phyloP scores from a whole-genome alignment of 2,113 vertebrate genomes.

The Aspiorhynchus laticeps region DNA sequence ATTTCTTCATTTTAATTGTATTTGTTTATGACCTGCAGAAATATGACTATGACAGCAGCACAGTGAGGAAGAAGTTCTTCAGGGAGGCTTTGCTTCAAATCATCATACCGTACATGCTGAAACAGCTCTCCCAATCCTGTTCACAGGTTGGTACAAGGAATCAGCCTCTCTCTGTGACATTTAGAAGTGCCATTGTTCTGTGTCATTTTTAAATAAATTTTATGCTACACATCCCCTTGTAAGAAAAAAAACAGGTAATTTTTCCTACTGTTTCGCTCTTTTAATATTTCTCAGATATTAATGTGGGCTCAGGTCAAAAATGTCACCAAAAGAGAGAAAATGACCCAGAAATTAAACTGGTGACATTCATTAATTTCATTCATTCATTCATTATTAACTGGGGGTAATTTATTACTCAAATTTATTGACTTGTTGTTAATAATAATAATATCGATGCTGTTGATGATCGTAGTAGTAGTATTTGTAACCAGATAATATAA shows the following conservation, averaged over 20 bases:
- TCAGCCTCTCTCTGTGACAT: not conserved
- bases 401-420: not conserved
- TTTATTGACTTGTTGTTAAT: not conserved
- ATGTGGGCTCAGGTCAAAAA: not conserved
- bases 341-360: not conserved
- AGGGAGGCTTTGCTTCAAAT: slow-evolving; percentile 94
- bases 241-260: too few species aligned
- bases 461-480: not conserved
- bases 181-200: not conserved
- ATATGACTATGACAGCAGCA: slow-evolving; percentile 95
- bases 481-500: not conserved
- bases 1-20: not conserved
- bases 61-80: slow-evolving; percentile 93
- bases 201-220: not conserved
- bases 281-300: not conserved
- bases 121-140: slow-evolving; percentile 82
- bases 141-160: slow-evolving; percentile 16
- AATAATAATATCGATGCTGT: not conserved
- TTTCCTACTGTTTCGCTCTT: not conserved
- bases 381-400: too few species aligned
- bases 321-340: not conserved
- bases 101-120: slow-evolving; percentile 93
- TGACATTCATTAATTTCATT: not conserved
- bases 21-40: slow-evolving; percentile 74
- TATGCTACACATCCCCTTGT: not conserved